These are phyloP conservation scores for Andrena camellia DNA, from an alignment of 2,888 invertebrate species.

Conservation along the genomic window DNA sequence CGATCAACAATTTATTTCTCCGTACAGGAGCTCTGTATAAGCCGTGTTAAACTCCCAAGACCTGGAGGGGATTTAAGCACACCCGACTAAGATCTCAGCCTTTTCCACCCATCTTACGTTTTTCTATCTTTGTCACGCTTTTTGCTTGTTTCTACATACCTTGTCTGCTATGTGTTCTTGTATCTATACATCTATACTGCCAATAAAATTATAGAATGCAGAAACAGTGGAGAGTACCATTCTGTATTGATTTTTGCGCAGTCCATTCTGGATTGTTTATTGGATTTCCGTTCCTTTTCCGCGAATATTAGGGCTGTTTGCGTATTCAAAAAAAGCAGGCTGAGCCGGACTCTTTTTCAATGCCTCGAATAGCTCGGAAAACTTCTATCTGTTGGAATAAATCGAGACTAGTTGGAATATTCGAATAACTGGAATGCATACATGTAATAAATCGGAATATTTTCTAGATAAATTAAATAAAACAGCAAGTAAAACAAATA, in stretches of 20 bases:
- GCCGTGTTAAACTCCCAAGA: slow-evolving; percentile 65
- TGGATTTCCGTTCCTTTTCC: slow-evolving; percentile 18
- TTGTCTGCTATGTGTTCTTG: background rate
- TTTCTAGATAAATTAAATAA: no score
- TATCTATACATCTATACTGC: slow-evolving; percentile 1
- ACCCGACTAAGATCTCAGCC: slow-evolving; percentile 29
- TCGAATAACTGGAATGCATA: no score
- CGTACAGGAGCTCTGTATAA: slow-evolving; percentile 54
- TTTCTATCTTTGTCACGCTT: slow-evolving; percentile 3
- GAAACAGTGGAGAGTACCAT: slow-evolving; percentile 58
- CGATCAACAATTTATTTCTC: slow-evolving; percentile 69
- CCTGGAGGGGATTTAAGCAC: slow-evolving; percentile 63
- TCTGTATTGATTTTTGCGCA: slow-evolving; percentile 65
- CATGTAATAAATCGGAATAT: no score
- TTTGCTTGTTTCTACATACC: background rate
- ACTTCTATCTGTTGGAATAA: no score
- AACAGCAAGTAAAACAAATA: no score
- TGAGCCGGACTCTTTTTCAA: no score
- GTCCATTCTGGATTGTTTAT: slow-evolving; percentile 58
- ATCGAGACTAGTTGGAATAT: no score
- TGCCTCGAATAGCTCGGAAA: no score
- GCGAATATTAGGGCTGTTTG: no score
- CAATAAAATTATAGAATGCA: slow-evolving; percentile 64
- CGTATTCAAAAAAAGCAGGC: no score
- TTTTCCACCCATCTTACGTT: background rate